Percentiles rank a stretch among this genome's conserved stretches.
Evolutionary conservation across 2,113 vertebrate genomes (phyloP).

Genomic region (Mirounga angustirostris): DNA sequence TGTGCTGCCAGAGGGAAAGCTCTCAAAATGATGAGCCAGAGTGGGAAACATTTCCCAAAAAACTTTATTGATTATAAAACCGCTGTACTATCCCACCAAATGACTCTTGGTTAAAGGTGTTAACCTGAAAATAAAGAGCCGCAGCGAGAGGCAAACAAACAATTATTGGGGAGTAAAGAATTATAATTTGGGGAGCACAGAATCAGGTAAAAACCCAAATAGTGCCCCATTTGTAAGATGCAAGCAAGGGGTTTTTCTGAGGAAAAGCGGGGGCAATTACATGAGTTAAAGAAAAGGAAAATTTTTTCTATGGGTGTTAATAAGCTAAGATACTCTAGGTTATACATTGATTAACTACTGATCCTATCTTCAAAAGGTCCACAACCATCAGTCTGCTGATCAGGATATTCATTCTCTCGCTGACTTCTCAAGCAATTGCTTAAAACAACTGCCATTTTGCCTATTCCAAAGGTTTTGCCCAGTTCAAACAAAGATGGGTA

Average conservation of each 20-base stretch:
- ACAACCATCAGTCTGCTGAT: background rate
- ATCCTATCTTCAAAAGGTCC: background rate
- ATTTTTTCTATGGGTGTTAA: background rate
- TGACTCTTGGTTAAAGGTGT: background rate
- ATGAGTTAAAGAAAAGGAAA: background rate
- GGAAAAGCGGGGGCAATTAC: background rate
- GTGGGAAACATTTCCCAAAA: background rate
- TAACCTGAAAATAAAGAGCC: background rate
- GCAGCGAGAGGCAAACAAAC: background rate
- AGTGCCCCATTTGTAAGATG: background rate
- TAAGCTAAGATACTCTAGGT: background rate
- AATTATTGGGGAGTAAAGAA: background rate
- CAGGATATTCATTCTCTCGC: background rate
- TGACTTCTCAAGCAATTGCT: background rate
- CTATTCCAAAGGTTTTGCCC: background rate
- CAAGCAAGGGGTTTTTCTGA: background rate
- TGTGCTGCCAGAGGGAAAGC: background rate
- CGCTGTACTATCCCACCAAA: background rate
- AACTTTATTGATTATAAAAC: conserved; percentile 5
- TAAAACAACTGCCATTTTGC: background rate
- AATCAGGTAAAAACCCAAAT: background rate
- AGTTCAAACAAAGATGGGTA: background rate
- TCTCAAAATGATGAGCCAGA: conserved; percentile 2
- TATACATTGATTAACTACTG: background rate
- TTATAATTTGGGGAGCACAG: background rate